Conservation (phyloP, 1,140 invertebrate species). For the Drosophila orosa region DNA sequence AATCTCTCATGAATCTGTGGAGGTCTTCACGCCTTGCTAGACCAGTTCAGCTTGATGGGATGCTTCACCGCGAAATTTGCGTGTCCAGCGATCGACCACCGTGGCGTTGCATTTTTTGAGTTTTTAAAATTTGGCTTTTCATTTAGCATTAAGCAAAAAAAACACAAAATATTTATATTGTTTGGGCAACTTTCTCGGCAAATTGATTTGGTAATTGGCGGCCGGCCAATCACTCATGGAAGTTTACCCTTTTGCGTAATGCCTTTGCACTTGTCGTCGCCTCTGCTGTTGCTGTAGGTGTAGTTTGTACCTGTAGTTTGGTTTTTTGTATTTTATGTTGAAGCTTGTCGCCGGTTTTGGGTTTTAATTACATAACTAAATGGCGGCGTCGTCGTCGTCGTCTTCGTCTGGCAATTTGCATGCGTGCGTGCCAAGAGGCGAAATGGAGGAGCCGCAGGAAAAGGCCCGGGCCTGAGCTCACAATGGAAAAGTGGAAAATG, state of each 20-base stretch:
- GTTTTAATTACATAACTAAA: conserved; percentile 46
- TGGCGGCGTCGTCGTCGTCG: conserved; percentile 5
- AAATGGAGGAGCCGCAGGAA: conserved; percentile 20
- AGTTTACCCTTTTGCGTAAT: conserved; percentile 41
- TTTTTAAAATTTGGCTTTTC: conserved; percentile 20
- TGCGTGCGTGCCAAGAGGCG: conserved; percentile 46
- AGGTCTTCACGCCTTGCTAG: conserved; percentile 39
- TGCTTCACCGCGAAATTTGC: conserved; percentile 41
- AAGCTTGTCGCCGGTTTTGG: conserved; percentile 31
- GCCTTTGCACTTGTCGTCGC: conserved; percentile 38
- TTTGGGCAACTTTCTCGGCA: conserved; percentile 41
- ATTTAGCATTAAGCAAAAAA: conserved; percentile 20
- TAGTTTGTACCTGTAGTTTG: conserved; percentile 8
- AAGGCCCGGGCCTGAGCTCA: conserved; percentile 39
- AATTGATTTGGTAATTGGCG: conserved; percentile 47
- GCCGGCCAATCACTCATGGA: conserved; percentile 9
- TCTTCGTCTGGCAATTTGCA: conserved; percentile 47
- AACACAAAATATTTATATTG: conserved; percentile 12
- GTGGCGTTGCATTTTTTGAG: conserved; percentile 16
- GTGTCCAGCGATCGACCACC: conserved; percentile 23
- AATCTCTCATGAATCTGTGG: conserved; percentile 7
- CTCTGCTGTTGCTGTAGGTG: conserved; percentile 7
- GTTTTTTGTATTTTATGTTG: neutral
- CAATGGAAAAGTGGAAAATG: conserved; percentile 45
- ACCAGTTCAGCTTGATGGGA: conserved; percentile 40